A percentile compares a stretch with the other conserved stretches of the same genome.
phyloP scores from a whole-genome alignment of 1,140 invertebrate species.

The Manduca sexta region DNA sequence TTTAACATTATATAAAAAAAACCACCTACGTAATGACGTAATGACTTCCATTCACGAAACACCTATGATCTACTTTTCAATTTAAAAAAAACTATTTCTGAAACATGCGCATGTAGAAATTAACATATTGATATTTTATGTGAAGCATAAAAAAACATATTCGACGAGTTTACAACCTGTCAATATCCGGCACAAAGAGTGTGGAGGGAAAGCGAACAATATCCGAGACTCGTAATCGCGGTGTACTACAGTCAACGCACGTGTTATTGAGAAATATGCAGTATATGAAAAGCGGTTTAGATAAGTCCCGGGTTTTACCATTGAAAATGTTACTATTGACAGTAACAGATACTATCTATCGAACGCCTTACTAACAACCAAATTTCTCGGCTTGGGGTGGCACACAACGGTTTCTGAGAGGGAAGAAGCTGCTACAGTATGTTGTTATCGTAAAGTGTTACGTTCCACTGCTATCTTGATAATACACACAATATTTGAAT shows the following conservation, averaged over 20 bases:
- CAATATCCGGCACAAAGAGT: constrained; percentile 5
- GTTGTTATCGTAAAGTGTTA: constrained; percentile 31
- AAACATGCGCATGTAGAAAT: too few relatives aligned
- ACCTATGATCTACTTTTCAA: neutral
- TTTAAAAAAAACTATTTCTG: too few relatives aligned
- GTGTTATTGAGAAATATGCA: constrained; percentile 7
- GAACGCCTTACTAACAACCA: constrained; percentile 22
- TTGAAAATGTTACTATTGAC: constrained; percentile 19
- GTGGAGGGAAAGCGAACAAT: constrained; percentile 1
- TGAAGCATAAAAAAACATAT: neutral
- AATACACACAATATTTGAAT: constrained; percentile 39
- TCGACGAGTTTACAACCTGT: constrained; percentile 22
- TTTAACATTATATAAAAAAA: too few relatives aligned
- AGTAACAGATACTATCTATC: constrained; percentile 20
- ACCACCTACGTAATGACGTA: too few relatives aligned
- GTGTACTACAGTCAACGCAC: neutral
- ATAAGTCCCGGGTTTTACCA: constrained; percentile 16
- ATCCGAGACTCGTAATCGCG: constrained; percentile 1
- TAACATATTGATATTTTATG: too few relatives aligned
- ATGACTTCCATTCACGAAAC: too few relatives aligned
- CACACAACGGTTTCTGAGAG: constrained; percentile 9
- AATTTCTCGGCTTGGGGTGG: constrained; percentile 16
- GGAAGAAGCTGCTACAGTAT: neutral
- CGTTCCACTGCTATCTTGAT: constrained; percentile 41
- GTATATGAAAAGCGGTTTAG: constrained; percentile 18